phyloP scores from a whole-genome alignment of 1,140 invertebrate species.

The Drosophila orena region DNA sequence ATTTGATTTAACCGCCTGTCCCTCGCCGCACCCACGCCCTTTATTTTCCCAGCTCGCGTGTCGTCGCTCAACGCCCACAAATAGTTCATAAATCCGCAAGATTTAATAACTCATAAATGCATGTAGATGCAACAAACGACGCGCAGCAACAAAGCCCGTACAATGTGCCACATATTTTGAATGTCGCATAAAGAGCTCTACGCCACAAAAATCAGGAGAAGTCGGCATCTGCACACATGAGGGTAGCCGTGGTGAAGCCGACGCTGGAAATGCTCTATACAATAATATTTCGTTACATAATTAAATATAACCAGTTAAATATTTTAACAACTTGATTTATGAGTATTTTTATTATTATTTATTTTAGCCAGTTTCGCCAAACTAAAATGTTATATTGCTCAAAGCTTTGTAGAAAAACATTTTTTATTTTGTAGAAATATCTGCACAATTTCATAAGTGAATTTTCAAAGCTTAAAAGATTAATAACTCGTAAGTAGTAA shows the following conservation, averaged over 20 bases:
- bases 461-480: no score
- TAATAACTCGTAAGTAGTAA: no score
- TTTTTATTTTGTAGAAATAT: no score
- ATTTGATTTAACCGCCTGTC: slow-evolving; percentile 63
- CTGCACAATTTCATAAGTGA: no score
- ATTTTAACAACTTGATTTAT: no score
- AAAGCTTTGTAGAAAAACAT: no score
- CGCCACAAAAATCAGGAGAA: slow-evolving; percentile 24
- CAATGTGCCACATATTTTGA: slow-evolving; percentile 77
- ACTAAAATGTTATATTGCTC: no score
- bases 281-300: no score
- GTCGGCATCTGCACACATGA: slow-evolving; percentile 16
- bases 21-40: slow-evolving; percentile 56
- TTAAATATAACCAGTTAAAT: no score
- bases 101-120: slow-evolving; percentile 81
- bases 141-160: slow-evolving; percentile 38
- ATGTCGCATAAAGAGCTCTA: slow-evolving; percentile 63
- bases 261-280: not conserved
- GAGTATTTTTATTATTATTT: no score
- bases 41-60: slow-evolving; percentile 61
- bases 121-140: slow-evolving; percentile 56
- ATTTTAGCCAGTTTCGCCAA: not conserved
- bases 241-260: not conserved
- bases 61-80: slow-evolving; percentile 71
- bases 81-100: slow-evolving; percentile 64